A percentile compares a stretch with the other conserved stretches of the same genome.
These are phyloP conservation scores for Hydrochoerus hydrochaeris DNA, from an alignment of 2,113 vertebrate genomes.

Conservation along the genomic window DNA sequence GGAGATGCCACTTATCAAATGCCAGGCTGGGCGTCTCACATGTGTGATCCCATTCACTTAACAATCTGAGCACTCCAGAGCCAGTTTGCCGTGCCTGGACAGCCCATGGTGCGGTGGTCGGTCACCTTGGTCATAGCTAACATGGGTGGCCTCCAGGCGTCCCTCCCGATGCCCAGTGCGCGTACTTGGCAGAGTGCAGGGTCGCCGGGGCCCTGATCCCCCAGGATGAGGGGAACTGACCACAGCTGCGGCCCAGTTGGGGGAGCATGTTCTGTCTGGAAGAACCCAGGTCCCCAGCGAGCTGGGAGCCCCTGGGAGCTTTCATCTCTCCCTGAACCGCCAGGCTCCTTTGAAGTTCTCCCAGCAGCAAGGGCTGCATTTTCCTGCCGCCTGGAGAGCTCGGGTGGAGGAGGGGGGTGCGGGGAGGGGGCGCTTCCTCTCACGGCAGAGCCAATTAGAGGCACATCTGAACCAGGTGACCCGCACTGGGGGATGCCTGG, in stretches of 20 bases:
- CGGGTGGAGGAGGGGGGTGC: not conserved
- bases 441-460: conserved; percentile 51
- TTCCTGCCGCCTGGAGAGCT: conserved; percentile 16
- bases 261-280: not conserved
- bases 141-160: accelerated
- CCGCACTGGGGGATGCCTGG: accelerated
- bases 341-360: conserved; percentile 63
- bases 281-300: not conserved
- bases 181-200: not conserved
- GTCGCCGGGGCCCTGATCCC: not conserved
- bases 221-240: not conserved
- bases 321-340: conserved; percentile 12
- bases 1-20: not conserved
- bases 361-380: not conserved
- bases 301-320: not conserved
- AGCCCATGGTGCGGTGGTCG: accelerated
- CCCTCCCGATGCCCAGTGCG: accelerated
- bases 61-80: not conserved
- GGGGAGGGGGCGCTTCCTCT: not conserved
- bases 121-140: accelerated
- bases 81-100: accelerated
- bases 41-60: accelerated
- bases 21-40: not conserved
- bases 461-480: not conserved
- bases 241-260: not conserved